A percentile compares a stretch with the other conserved stretches of the same genome.
These are phyloP conservation scores for Otis tarda DNA, from an alignment of 2,113 vertebrate species.

Conservation along the genomic window DNA sequence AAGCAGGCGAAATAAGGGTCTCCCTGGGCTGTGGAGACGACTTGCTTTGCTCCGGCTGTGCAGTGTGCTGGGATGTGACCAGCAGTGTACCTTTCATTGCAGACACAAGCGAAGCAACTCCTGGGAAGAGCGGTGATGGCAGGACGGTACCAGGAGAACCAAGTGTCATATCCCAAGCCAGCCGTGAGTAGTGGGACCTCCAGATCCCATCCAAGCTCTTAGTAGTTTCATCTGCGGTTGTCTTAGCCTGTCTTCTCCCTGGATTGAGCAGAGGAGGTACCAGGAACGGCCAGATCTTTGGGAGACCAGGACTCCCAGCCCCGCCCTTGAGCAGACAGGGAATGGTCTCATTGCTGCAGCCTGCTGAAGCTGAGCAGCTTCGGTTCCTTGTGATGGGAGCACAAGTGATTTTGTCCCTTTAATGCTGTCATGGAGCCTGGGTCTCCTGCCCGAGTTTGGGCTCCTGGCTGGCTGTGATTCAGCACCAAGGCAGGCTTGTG, in stretches of 20 bases:
- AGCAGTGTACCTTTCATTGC: not conserved
- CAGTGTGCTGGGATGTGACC: not conserved
- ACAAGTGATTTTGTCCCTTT: not conserved
- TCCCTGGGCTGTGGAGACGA: not conserved
- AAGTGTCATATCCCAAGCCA: not conserved
- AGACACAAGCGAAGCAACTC: not conserved
- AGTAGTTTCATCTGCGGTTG: not conserved
- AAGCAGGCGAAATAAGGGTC: not conserved
- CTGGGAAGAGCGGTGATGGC: not conserved
- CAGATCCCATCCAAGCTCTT: not conserved
- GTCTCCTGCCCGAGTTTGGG: not conserved
- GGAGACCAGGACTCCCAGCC: not conserved
- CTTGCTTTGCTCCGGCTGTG: not conserved
- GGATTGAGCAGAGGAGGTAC: not conserved
- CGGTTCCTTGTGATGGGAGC: fast-evolving
- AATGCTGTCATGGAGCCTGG: fast-evolving
- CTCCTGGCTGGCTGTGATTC: not conserved
- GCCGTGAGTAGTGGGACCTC: not conserved
- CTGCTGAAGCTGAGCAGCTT: not conserved
- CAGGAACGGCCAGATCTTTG: not conserved
- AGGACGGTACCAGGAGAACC: not conserved
- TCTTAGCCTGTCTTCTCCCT: not conserved
- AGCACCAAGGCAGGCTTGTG: not conserved
- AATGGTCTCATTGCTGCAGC: not conserved
- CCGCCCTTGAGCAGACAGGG: not conserved